Base-by-base conservation (phyloP, 2,888 invertebrate genomes). In the Pantelozetes paolii region DNA sequence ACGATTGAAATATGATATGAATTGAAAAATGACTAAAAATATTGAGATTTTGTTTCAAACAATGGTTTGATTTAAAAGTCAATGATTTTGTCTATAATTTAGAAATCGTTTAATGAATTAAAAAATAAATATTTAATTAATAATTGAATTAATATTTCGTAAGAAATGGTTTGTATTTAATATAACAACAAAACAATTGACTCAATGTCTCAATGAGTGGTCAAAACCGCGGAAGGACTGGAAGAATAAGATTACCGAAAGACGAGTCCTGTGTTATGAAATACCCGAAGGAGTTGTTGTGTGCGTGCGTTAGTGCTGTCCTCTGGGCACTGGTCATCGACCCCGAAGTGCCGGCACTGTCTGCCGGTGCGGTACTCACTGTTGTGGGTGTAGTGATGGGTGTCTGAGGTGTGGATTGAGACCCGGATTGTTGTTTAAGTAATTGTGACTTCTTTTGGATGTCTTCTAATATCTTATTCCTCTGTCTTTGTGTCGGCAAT, bases 221-320 rank as follows among this genome's bases (percentile, higher is more conserved):
- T 42, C 42, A 67, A 45, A 59, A 62, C 28, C 72, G 72, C 0
- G 72, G 72, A 15, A 72, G 50, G 45, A 72, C 72, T 1, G 72
- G 72, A 45, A 72, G 30, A 64, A 72, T 67, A 11, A 64, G 67
- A 64, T 72, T 72, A 32, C 73, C 73, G 30, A 73, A 73, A 1
- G 73, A 45, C 8, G 73, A 73, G 59, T 73, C 73, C 45, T 73
- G 73, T 9, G 73, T 54, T 36, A 73, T 73, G 54, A 69, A 73
- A 67, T 50, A 69, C 23, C 73, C 73, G 30, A 73, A 73, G 8
- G 48, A 69, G 28, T 73, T 73, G 30, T 54, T 67, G 40, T 69
- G 20, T 2, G 73, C 73, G 59, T 73, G 69, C n/a, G 67, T 62
- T n/a, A 72, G 67, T 36, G 73, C 69, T 36, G 54, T 26, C 36